Conservation (phyloP, 2,888 invertebrate species). For the Phyllotreta striolata region DNA sequence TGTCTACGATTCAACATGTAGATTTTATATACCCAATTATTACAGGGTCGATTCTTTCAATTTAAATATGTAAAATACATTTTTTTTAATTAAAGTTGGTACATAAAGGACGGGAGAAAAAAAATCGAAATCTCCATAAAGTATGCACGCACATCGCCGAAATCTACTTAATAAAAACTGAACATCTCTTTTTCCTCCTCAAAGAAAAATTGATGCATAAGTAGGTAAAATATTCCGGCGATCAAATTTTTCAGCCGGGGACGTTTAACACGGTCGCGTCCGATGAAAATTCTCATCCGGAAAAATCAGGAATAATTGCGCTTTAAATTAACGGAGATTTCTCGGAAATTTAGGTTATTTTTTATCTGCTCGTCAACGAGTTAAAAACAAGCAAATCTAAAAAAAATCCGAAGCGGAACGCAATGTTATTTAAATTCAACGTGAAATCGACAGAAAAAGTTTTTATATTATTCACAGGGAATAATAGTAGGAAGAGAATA, state of each 20-base stretch:
- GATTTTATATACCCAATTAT: constrained; percentile 41
- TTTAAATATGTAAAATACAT: constrained; percentile 58
- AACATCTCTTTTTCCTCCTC: constrained; percentile 29
- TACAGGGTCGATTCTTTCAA: constrained; percentile 55
- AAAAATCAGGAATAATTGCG: too few species aligned
- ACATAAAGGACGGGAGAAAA: constrained; percentile 48
- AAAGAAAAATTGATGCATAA: constrained; percentile 38
- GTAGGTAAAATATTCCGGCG: constrained; percentile 40
- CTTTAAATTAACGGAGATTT: too few species aligned
- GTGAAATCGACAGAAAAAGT: too few species aligned
- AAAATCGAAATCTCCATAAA: constrained; percentile 51
- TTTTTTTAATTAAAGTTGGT: constrained; percentile 58
- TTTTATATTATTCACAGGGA: too few species aligned
- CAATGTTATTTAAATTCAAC: too few species aligned
- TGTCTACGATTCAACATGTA: too few species aligned
- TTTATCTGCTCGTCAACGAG: too few species aligned
- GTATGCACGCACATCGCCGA: constrained; percentile 53
- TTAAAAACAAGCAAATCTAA: too few species aligned
- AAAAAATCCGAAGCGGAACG: too few species aligned
- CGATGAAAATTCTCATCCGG: too few species aligned
- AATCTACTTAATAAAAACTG: constrained; percentile 35
- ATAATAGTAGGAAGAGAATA: too few species aligned
- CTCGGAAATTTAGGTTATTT: too few species aligned
- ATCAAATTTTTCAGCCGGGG: constrained; percentile 37
- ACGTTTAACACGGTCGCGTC: background rate